Percentiles rank a stretch among this genome's conserved stretches.
These are phyloP conservation scores for Varanus komodoensis DNA, from an alignment of 2,113 vertebrate species.

Conservation along the genomic window DNA sequence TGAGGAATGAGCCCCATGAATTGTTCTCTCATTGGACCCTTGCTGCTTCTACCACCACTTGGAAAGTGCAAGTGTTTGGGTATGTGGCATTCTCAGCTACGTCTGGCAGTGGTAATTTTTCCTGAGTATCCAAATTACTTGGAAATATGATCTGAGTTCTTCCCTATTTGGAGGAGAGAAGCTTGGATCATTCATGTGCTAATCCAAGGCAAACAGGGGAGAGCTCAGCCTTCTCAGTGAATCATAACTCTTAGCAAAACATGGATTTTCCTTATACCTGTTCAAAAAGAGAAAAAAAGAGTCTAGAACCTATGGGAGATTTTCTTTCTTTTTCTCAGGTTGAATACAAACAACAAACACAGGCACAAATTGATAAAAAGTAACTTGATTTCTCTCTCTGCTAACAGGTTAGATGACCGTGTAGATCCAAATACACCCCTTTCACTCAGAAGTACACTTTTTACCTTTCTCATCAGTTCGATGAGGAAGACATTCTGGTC, in stretches of 20 bases:
- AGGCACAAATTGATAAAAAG: not conserved
- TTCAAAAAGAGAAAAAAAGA: not conserved
- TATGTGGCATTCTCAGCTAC: not conserved
- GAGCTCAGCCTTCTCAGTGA: not conserved
- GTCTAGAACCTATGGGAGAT: slow-evolving; percentile 16
- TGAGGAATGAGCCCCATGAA: not conserved
- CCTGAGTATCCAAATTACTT: not conserved
- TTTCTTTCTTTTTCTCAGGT: not conserved
- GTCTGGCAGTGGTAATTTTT: not conserved
- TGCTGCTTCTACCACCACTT: not conserved
- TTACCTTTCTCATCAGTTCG: slow-evolving; percentile 94
- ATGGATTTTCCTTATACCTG: accelerated
- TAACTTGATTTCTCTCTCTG: slow-evolving; percentile 10
- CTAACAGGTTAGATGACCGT: not conserved
- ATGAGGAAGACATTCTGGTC: slow-evolving; percentile 90
- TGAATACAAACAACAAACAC: not conserved
- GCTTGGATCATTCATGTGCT: not conserved
- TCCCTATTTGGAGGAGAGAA: not conserved
- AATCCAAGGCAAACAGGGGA: not conserved
- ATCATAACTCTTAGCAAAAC: not conserved
- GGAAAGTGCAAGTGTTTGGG: not conserved
- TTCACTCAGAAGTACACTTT: slow-evolving; percentile 58
- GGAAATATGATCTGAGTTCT: not conserved
- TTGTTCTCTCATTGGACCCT: not conserved
- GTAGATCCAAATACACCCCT: not conserved